Evolutionary conservation across 2,888 invertebrate genomes (phyloP), one percentile per base, ranked within the genome.

Genomic region (Thelaira solivaga): DNA sequence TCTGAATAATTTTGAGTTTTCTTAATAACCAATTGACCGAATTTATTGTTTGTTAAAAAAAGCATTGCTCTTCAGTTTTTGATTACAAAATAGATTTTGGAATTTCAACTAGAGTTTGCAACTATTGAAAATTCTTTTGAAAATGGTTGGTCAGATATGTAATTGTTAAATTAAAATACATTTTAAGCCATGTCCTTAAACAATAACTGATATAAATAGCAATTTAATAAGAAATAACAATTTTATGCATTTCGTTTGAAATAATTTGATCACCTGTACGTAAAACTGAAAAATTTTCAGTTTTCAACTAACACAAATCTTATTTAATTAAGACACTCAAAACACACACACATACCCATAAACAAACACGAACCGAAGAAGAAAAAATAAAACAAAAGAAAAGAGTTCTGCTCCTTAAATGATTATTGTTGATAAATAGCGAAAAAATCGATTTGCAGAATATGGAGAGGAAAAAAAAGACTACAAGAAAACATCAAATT

Each of bases 301-400:
- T 34, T 29, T 34, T 31, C 8, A 18, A 11, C 7, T 55, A 13
- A 13, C 29, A 49, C 41, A 24, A 51, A 13, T 69, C 36, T 65
- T 53, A 71, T 65, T 71, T 53, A 59, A 71, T 69, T 59, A 68
- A 69, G 31, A 36, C 64, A 51, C 34, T 13, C 16, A 45, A n/a
- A n/a, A n/a, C n/a, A n/a, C n/a, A n/a, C n/a, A n/a, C n/a, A n/a
- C n/a, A n/a, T n/a, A n/a, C n/a, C n/a, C n/a, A n/a, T n/a, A n/a
- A n/a, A n/a, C n/a, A n/a, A n/a, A n/a, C n/a, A n/a, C n/a, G n/a
- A n/a, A n/a, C n/a, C n/a, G n/a, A n/a, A n/a, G n/a, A n/a, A 26
- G 22, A 20, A 16, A 10, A 18, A 20, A 13, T 55, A 41, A 29
- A 36, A 49, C 41, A 31, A 57, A 49, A 64, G 18, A 1, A 34